Evolutionary conservation across 2,113 vertebrate genomes (phyloP), one percentile per base, ranked within the genome.

Genomic region (Lanius ludovicianus): DNA sequence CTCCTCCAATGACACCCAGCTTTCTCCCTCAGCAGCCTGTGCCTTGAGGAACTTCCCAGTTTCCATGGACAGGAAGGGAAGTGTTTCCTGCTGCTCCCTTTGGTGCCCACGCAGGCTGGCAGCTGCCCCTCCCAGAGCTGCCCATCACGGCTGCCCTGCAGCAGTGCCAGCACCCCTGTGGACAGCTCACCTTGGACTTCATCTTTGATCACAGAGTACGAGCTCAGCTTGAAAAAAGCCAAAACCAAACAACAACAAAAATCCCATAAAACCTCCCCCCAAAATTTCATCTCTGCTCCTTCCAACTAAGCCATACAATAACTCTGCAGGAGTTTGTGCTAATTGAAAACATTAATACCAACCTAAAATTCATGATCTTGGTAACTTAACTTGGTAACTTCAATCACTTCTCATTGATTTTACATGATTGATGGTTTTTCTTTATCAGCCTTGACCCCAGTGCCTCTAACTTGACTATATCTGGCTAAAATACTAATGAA

Each of bases 191-290:
- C 39, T 30, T 33, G 33, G 22, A 33, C 3, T 2, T 11, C 14
- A 44, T 31, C 15, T 76, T 69, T 63, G 16, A 41, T 5, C 27
- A 47, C 27, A 41, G 24, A 77, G 7, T 30, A 57, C 8, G 28
- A 74, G 12, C 31, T 46, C 41, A 60, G 5, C 20, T 60, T 21
- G 55, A 24, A 64, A 55, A 24, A 84, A n/a, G 22, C 16, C 17
- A 63, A 50, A 44, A 25, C 10, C 7, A 33, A 53, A 11, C 49
- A 49, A 47, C 22, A 37, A 46, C 52, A 59, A 7, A 25, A 39
- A 10, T 0, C 11, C 0, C 6, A 24, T 16, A 25, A 49, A 50
- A 35, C 14, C 5, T 31, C 9, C 6, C 10, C 7, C 9, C 20
- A 5, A 15, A 53, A 37, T 9, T 75, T 64, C 4, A n/a, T 24